Base-by-base conservation (phyloP, 2,113 vertebrate species). In the Mohoua ochrocephala region DNA sequence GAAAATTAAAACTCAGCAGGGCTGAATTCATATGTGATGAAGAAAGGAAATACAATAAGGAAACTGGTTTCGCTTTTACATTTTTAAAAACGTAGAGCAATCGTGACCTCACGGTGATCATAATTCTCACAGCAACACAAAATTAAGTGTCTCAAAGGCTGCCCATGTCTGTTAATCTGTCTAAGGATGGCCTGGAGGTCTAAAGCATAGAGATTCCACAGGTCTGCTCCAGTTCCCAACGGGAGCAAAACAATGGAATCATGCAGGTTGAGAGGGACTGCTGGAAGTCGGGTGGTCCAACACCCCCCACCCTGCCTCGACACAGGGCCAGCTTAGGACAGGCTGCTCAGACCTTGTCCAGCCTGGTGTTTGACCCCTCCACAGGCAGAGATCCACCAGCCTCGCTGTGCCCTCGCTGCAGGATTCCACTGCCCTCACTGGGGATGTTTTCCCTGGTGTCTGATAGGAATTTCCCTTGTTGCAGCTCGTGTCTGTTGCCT, bases 1-100 rank as follows among this genome's bases (percentile, higher is more conserved):
- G 59, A 45, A 91, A 50, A 81, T 96, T 95, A 93, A 70, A 86
- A 35, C 35, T 71, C 91, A 78, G 49, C 68, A 69, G 65, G 45
- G 49, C 13, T 84, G 37, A 87, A 76, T 47, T 84, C 3, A 11
- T 84, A 30, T 42, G 22, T 42, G 35, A 9, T 57, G 13, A 84
- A 87, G 31, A 80, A 70, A 57, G 13, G 20, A 91, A 95, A 79
- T 64, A 87, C 85, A 91, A 60, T 37, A 70, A 73, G 60, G 86
- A 87, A 86, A 77, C 3, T 39, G 23, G 28, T 59, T 81, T 37
- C 27, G 37, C 24, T 53, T 84, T 8, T 47, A 71, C 20, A 18
- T 81, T 84, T 87, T 65, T 10, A 18, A 81, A 92, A 35, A 60
- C 2, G 1, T 19, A 74, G 73, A 93, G 41, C 33, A 81, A 87